A percentile compares a stretch with the other conserved stretches of the same genome.
These are phyloP conservation scores for Plecotus auritus DNA, from an alignment of 2,113 vertebrate species.

Conservation along the genomic window DNA sequence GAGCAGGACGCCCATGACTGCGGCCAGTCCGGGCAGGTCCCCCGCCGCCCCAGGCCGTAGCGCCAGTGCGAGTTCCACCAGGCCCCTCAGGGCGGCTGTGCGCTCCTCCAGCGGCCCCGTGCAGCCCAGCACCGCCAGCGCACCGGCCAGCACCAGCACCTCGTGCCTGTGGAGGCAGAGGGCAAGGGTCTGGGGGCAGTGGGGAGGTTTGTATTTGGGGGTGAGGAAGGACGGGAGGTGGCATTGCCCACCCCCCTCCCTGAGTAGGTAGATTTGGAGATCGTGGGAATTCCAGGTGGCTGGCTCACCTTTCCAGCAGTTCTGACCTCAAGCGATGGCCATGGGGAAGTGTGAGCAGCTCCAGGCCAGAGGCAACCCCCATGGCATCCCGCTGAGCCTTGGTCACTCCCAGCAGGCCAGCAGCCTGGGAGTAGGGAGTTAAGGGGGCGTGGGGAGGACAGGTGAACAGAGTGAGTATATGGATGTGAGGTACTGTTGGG, in stretches of 20 bases:
- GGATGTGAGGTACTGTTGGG: background rate
- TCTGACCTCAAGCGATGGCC: slow-evolving; percentile 87
- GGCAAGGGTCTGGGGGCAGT: background rate
- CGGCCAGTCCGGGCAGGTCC: slow-evolving; percentile 88
- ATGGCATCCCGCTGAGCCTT: slow-evolving; percentile 82
- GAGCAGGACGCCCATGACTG: slow-evolving; percentile 90
- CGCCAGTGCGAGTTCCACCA: slow-evolving; percentile 85
- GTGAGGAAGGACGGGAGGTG: background rate
- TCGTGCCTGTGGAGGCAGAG: slow-evolving; percentile 81
- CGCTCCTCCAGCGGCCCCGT: slow-evolving; percentile 84
- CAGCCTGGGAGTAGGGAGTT: slow-evolving; percentile 74
- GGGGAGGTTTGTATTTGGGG: background rate
- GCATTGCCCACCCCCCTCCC: background rate
- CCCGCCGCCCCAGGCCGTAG: slow-evolving; percentile 79
- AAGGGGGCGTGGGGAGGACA: background rate
- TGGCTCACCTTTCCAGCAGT: slow-evolving; percentile 87
- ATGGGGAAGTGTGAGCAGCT: slow-evolving; percentile 89
- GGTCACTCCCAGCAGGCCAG: slow-evolving; percentile 84
- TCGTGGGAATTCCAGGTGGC: background rate
- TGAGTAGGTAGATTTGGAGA: background rate
- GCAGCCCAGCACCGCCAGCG: slow-evolving; percentile 90
- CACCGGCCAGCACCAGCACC: slow-evolving; percentile 83
- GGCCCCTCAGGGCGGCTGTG: slow-evolving; percentile 82
- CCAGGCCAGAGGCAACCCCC: slow-evolving; percentile 89
- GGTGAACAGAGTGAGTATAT: background rate